These are phyloP conservation scores for Chydorus sphaericus DNA, from an alignment of 2,888 invertebrate genomes.

Conservation along the genomic window DNA sequence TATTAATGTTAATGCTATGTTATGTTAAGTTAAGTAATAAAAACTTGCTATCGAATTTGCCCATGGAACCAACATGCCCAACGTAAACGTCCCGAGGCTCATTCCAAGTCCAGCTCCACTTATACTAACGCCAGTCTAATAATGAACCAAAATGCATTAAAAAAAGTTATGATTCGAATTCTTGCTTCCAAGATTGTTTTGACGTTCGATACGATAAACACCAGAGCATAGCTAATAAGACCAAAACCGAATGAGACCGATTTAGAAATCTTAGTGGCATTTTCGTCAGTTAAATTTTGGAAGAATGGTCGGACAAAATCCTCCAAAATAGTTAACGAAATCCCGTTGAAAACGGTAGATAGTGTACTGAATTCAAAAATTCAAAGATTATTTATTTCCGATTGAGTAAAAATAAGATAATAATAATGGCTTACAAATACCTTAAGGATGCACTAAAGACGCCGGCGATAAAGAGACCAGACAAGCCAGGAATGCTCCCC, in stretches of 20 bases:
- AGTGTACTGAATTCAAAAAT: too few relatives aligned
- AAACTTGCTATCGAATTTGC: constrained; percentile 57
- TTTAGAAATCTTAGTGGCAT: constrained; percentile 41
- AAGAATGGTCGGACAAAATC: constrained; percentile 56
- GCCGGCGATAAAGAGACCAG: constrained; percentile 83
- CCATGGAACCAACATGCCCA: constrained; percentile 80
- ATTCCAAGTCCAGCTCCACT: constrained; percentile 83
- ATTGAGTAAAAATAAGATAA: too few relatives aligned
- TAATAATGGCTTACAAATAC: too few relatives aligned
- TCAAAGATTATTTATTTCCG: too few relatives aligned
- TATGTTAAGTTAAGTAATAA: background rate
- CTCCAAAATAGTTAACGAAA: too few relatives aligned
- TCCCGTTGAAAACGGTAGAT: too few relatives aligned
- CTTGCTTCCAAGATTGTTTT: constrained; percentile 75
- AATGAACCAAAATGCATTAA: too few relatives aligned
- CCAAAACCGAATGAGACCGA: constrained; percentile 57
- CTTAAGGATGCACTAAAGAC: constrained; percentile 88
- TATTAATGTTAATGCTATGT: background rate
- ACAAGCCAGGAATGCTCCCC: constrained; percentile 56
- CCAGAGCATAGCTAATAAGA: constrained; percentile 55
- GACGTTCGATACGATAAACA: constrained; percentile 70
- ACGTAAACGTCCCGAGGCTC: constrained; percentile 65
- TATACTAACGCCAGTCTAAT: too few relatives aligned
- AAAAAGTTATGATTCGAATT: too few relatives aligned
- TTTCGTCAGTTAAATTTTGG: constrained; percentile 27